phyloP scores from a whole-genome alignment of 2,888 invertebrate species.

The Hybos culiciformis region DNA sequence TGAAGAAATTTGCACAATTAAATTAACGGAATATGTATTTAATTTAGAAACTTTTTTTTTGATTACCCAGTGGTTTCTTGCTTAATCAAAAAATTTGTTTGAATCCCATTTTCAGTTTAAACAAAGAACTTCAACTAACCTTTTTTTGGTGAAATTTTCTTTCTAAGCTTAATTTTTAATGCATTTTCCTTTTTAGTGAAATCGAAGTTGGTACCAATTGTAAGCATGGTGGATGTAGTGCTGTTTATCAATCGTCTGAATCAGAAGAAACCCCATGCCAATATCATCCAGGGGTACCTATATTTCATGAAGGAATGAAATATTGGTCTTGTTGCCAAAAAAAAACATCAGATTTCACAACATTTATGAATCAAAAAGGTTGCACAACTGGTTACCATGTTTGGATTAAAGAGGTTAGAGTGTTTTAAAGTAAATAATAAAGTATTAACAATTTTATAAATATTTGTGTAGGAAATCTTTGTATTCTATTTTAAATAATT shows the following conservation, averaged over 20 bases:
- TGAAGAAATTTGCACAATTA: background rate
- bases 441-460: background rate
- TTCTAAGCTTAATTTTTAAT: too few relatives aligned
- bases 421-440: background rate
- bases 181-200: slow-evolving; percentile 27
- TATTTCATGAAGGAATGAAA: slow-evolving; percentile 95
- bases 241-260: slow-evolving; percentile 52
- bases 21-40: background rate
- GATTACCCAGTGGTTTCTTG: too few relatives aligned
- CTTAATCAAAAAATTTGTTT: too few relatives aligned
- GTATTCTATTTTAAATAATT: too few relatives aligned
- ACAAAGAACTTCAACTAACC: too few relatives aligned
- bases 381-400: slow-evolving; percentile 74
- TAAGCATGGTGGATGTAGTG: slow-evolving; percentile 71
- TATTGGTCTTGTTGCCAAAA: slow-evolving; percentile 95
- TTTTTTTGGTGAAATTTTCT: too few relatives aligned
- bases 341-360: slow-evolving; percentile 84
- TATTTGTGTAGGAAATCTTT: too few relatives aligned
- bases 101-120: too few relatives aligned
- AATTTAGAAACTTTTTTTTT: background rate
- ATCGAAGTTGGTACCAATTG: slow-evolving; percentile 64
- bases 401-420: slow-evolving; percentile 55
- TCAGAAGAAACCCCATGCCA: slow-evolving; percentile 57
- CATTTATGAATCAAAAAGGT: slow-evolving; percentile 83
- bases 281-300: slow-evolving; percentile 76